phyloP scores from a whole-genome alignment of 2,888 invertebrate genomes.

The Scaptodrosophila latifasciaeformis region DNA sequence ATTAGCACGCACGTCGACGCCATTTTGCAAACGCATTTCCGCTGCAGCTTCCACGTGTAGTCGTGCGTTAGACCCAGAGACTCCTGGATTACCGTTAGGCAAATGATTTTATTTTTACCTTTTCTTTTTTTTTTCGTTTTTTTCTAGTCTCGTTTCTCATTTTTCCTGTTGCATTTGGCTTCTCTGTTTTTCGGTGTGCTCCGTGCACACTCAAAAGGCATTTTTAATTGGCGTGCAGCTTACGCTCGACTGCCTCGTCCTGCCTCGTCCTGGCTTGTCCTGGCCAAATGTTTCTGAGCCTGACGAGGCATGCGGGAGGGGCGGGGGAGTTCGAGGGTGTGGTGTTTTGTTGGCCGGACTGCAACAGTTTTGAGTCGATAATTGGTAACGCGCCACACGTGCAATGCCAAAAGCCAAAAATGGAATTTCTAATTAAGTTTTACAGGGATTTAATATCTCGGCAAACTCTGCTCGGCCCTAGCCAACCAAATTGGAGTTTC shows the following conservation, averaged over 20 bases:
- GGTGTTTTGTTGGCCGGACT: slow-evolving; percentile 5
- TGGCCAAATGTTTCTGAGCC: slow-evolving; percentile 41
- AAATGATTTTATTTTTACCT: slow-evolving; percentile 36
- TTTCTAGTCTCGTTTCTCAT: slow-evolving; percentile 8
- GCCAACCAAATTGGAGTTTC: slow-evolving; percentile 28
- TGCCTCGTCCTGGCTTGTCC: too few relatives aligned
- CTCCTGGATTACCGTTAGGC: slow-evolving; percentile 31
- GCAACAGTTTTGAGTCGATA: slow-evolving; percentile 66
- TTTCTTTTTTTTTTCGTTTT: slow-evolving; percentile 7
- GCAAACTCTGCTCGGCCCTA: slow-evolving; percentile 23
- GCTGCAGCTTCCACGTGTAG: slow-evolving; percentile 51
- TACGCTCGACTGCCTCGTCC: too few relatives aligned
- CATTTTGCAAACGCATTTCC: slow-evolving; percentile 67
- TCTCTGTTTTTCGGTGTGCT: not conserved
- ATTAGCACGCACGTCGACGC: slow-evolving; percentile 68
- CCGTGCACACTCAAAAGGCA: slow-evolving; percentile 62
- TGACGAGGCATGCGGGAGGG: not conserved
- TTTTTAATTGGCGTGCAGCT: slow-evolving; percentile 53
- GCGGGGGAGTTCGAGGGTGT: not conserved
- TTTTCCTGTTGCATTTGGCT: slow-evolving; percentile 14
- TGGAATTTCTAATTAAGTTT: slow-evolving; percentile 73
- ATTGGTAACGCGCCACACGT: slow-evolving; percentile 68
- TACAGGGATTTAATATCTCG: slow-evolving; percentile 69
- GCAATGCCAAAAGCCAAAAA: slow-evolving; percentile 71
- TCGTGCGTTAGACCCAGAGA: slow-evolving; percentile 24